A percentile compares a stretch with the other conserved stretches of the same genome.
Evolutionary conservation across 2,888 invertebrate genomes (phyloP).

Genomic region (Cephus runcator): DNA sequence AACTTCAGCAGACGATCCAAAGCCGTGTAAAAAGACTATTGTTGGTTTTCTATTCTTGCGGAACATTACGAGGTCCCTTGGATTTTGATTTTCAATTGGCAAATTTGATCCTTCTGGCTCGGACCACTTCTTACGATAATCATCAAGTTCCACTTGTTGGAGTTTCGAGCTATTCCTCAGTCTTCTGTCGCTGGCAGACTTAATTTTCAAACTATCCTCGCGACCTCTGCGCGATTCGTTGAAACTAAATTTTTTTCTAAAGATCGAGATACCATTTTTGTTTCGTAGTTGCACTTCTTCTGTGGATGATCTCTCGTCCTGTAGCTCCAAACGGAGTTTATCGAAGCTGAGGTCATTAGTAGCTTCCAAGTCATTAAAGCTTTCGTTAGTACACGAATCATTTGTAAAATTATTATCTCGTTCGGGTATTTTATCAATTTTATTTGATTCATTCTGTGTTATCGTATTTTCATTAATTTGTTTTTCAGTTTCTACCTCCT

Average conservation of each 20-base stretch:
- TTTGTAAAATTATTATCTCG: constrained; percentile 27
- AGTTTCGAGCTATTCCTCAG: background rate
- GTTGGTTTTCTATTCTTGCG: constrained; percentile 65
- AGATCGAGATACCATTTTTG: constrained; percentile 28
- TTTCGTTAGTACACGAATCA: background rate
- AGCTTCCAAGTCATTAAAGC: constrained; percentile 30
- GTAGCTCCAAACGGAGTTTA: constrained; percentile 47
- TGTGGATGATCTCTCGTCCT: constrained; percentile 6
- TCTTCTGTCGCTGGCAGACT: background rate
- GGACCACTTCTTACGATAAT: constrained; percentile 37
- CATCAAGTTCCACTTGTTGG: constrained; percentile 38
- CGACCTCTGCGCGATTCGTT: background rate
- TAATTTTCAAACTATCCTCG: constrained; percentile 13
- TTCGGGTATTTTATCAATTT: constrained; percentile 9
- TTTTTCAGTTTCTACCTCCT: constrained; percentile 9
- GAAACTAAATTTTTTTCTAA: constrained; percentile 43
- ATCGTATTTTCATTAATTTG: background rate
- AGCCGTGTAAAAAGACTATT: constrained; percentile 75
- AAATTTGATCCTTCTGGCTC: constrained; percentile 23
- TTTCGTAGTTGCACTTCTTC: constrained; percentile 3
- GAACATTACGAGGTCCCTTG: constrained; percentile 38
- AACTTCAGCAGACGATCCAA: constrained; percentile 73
- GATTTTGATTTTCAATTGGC: constrained; percentile 17
- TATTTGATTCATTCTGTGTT: background rate
- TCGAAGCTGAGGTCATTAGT: constrained; percentile 41